Percentiles rank a stretch among this genome's conserved stretches.
Evolutionary conservation across 2,113 vertebrate genomes (phyloP).

Genomic region (Chinchilla lanigera): DNA sequence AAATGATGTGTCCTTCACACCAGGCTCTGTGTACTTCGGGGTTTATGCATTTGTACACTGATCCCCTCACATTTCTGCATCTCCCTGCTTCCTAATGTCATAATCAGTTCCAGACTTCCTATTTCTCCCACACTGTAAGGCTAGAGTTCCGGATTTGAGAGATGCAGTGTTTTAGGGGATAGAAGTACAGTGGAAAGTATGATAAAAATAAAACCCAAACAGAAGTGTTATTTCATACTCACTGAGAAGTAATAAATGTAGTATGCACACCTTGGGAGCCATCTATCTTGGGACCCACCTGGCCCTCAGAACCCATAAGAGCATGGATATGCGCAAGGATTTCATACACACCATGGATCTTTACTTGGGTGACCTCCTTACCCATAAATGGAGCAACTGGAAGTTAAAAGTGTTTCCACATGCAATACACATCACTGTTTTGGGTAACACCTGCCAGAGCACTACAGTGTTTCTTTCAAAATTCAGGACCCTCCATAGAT

Average conservation of each 20-base stretch:
- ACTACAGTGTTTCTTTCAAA: slow-evolving; percentile 73
- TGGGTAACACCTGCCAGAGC: slow-evolving; percentile 63
- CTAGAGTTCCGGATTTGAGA: slow-evolving; percentile 72
- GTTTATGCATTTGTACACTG: slow-evolving; percentile 74
- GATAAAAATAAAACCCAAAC: slow-evolving; percentile 73
- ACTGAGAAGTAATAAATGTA: slow-evolving; percentile 54
- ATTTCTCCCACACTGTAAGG: slow-evolving; percentile 78
- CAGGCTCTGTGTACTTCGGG: slow-evolving; percentile 68
- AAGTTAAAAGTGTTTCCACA: slow-evolving; percentile 56
- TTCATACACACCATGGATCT: slow-evolving; percentile 12
- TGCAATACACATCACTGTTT: slow-evolving; percentile 64
- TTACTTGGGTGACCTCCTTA: background rate
- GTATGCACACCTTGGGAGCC: background rate
- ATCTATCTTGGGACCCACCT: slow-evolving; percentile 1
- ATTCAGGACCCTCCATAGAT: slow-evolving; percentile 84
- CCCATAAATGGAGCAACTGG: background rate
- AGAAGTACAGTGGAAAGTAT: slow-evolving; percentile 68
- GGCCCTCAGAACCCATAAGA: background rate
- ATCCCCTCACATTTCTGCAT: slow-evolving; percentile 79
- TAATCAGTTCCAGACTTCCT: slow-evolving; percentile 86
- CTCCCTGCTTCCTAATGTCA: slow-evolving; percentile 76
- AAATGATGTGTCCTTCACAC: slow-evolving; percentile 80
- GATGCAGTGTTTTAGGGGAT: slow-evolving; percentile 75
- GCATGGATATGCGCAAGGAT: background rate
- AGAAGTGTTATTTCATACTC: slow-evolving; percentile 49